phyloP scores from a whole-genome alignment of 2,113 vertebrate genomes.

The Scatophagus argus region DNA sequence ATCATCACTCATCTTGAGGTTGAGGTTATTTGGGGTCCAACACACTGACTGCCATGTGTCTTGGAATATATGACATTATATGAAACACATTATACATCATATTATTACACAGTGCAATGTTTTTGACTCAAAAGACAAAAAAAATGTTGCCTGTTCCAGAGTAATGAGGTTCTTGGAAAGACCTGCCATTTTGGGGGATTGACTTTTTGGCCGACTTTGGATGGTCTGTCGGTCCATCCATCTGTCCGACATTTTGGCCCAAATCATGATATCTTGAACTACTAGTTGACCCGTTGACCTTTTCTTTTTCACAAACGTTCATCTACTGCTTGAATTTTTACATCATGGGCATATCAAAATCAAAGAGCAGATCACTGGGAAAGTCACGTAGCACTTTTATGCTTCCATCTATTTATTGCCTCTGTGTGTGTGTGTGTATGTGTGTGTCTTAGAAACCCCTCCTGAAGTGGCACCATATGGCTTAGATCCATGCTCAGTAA shows the following conservation, averaged over 20 bases:
- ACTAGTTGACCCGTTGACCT: constrained; percentile 5
- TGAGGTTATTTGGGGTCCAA: too few species aligned
- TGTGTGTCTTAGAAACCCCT: constrained; percentile 7
- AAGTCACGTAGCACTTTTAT: background rate
- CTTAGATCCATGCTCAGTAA: constrained; percentile 55
- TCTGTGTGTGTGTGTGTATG: background rate
- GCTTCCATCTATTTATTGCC: background rate
- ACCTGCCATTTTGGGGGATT: background rate
- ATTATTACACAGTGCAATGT: too few species aligned
- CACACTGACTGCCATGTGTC: background rate
- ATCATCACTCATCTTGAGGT: too few species aligned
- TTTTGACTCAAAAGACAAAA: background rate
- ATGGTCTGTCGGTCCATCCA: constrained; percentile 27
- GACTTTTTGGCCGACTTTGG: constrained; percentile 15
- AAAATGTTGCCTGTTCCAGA: background rate
- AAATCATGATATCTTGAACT: constrained; percentile 6
- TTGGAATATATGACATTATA: background rate
- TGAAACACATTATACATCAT: background rate
- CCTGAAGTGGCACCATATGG: constrained; percentile 63
- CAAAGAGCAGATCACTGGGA: background rate
- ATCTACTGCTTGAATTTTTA: background rate
- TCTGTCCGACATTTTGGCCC: constrained; percentile 34
- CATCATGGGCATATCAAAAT: background rate
- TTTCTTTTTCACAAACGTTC: background rate
- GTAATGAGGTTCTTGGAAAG: background rate